A percentile compares a stretch with the other conserved stretches of the same genome.
These are phyloP conservation scores for Lanius collurio DNA, from an alignment of 2,113 vertebrate species.

Conservation along the genomic window DNA sequence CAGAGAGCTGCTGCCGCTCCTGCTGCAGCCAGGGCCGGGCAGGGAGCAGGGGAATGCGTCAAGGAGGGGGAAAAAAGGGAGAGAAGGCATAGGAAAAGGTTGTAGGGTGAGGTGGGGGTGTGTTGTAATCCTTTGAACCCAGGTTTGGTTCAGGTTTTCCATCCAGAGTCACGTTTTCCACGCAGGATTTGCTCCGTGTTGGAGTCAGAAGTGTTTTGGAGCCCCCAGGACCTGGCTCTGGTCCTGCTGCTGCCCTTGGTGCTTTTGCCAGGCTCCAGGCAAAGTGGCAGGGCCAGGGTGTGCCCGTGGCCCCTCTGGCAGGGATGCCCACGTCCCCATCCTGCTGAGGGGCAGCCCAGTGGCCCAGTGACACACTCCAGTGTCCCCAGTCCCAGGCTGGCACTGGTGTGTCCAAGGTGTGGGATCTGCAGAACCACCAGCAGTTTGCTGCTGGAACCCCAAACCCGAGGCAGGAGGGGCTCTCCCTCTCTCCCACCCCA, in stretches of 20 bases:
- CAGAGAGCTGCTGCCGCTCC: too few species aligned
- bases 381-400: background rate
- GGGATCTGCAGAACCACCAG: background rate
- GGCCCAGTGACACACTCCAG: background rate
- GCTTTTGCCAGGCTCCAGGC: background rate
- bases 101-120: background rate
- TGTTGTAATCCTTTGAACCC: background rate
- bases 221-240: background rate
- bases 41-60: accelerated
- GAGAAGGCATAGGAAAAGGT: background rate
- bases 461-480: background rate
- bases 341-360: background rate
- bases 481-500: background rate
- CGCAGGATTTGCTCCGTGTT: accelerated
- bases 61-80: background rate
- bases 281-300: background rate
- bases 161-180: background rate
- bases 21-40: too few species aligned
- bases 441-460: background rate
- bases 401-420: background rate
- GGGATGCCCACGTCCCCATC: accelerated
- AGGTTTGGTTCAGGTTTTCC: background rate
- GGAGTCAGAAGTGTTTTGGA: background rate
- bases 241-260: background rate
- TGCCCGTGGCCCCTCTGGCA: background rate